Evolutionary conservation across 1,140 invertebrate genomes (phyloP), one percentile per base, ranked within the genome.

Genomic region (Hyles vespertilio): DNA sequence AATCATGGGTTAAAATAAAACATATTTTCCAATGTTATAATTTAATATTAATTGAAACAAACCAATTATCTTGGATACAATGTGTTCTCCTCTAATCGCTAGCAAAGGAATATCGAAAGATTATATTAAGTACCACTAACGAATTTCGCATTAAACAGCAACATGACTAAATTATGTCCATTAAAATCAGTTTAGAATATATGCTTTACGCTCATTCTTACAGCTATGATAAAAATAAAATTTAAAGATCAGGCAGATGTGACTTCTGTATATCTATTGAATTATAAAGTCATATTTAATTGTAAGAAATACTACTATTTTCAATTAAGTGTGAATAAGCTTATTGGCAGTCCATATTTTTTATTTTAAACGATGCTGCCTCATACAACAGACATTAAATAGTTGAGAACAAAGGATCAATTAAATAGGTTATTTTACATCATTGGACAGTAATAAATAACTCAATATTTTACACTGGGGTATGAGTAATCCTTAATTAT

Each of bases 161-260:
- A 36, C 54, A 48, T 34, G 32, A 33, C 40, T 32, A 55, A 22
- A 8, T 33, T 33, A 32, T 51, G 22, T 51, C 8, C 56, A 49
- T 65, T 43, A 73, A 54, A 67, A 65, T 68, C 63, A 80, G 67
- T 87, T 85, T 87, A 85, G 84, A 87, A 87, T 85, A 84, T 79
- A 80, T 85, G 82, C 84, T 85, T 84, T 81, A 87, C 79, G 57
- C 65, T 58, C 59, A 61, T 56, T 59, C 67, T 71, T 73, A 72
- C 43, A 44, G 40, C 52, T 54, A 54, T 12, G 36, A 48, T 22
- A 5, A n/a, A 48, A 48, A 48, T 22, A 48, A 48, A 48, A 48
- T 48, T 48, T 48, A 11, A 48, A 22, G 12, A 48, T 11, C 46
- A 48, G 7, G 12, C 5, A 11, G 12, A 48, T 48, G 10, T 48